phyloP scores from a whole-genome alignment of 2,113 vertebrate species.

The Sander lucioperca region DNA sequence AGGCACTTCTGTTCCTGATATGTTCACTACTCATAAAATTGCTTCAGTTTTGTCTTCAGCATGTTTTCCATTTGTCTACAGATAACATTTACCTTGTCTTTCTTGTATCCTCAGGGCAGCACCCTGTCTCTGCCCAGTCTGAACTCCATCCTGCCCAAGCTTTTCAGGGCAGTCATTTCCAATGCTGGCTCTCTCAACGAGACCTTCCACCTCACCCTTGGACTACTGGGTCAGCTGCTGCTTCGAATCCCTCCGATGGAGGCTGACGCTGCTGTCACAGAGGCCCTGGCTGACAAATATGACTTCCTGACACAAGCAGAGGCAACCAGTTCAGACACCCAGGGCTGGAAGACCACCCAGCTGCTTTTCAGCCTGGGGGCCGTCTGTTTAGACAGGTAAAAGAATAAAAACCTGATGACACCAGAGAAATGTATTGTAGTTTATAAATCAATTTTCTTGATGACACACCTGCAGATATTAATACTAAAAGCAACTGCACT shows the following conservation, averaged over 20 bases:
- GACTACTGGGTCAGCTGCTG: constrained; percentile 94
- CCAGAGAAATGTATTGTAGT: neutral
- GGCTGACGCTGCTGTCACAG: constrained; percentile 90
- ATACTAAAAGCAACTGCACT: neutral
- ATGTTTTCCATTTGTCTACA: neutral
- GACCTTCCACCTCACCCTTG: constrained; percentile 95
- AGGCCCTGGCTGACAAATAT: constrained; percentile 91
- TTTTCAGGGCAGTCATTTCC: constrained; percentile 95
- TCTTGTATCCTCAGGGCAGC: constrained; percentile 79
- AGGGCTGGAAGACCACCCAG: constrained; percentile 96
- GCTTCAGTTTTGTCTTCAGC: neutral
- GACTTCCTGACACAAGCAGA: constrained; percentile 87
- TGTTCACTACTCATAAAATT: neutral
- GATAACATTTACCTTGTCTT: neutral
- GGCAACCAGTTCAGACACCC: constrained; percentile 75
- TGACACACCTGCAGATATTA: neutral
- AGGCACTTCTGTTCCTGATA: neutral
- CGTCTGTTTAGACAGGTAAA: constrained; percentile 95
- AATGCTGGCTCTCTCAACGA: constrained; percentile 96
- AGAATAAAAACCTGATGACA: neutral
- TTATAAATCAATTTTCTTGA: neutral
- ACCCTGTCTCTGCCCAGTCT: constrained; percentile 88
- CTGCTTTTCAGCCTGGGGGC: constrained; percentile 96
- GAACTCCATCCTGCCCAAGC: constrained; percentile 92
- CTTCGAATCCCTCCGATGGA: constrained; percentile 89